Base-by-base conservation (phyloP, 2,888 invertebrate species). In the Tipula vernalis region DNA sequence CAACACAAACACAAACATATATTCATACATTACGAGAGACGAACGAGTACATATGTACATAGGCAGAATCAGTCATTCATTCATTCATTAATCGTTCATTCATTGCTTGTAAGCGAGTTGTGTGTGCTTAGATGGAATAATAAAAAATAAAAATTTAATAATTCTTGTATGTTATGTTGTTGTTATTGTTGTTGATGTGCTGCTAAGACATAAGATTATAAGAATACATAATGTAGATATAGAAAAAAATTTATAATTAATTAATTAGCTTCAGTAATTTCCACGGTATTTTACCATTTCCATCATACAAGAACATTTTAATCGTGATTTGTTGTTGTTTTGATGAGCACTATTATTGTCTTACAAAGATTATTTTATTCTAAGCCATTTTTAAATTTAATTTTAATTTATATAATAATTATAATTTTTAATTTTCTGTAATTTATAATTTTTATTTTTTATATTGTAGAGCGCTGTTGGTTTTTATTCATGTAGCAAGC, bases 211-310 rank as follows among this genome's bases (percentile, higher is more conserved):
- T 71, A 71, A 71, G 71, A 71, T 51, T 51, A 28, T 71, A 71
- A 6, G 5, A 28, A 71, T 71, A 71, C 28, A 71, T 71, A 71
- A 71, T 71, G 71, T 71, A 6, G 15, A 71, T 28, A 28, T 71
- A 71, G 71, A 51, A 71, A 12, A 71, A 5, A 28, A 28, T 28
- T 71, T 71, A 71, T 71, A 71, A 71, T 71, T 71, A 71, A 71
- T 71, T 71, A 71, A 71, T 71, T 71, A 71, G 71, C 71, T 71
- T 71, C 71, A 71, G 71, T 71, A 71, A 71, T 71, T 71, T 71
- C 71, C 71, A 71, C 71, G 71, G 28, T 71, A 71, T 71, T 71
- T 28, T 71, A 71, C 28, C 71, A 71, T 71, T 71, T 28, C 71
- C 10, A 57, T 57, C 15, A 8, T 28, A 71, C 10, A 28, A 71